Base-by-base conservation (phyloP, 2,113 vertebrate genomes). In the Leptosomus discolor region DNA sequence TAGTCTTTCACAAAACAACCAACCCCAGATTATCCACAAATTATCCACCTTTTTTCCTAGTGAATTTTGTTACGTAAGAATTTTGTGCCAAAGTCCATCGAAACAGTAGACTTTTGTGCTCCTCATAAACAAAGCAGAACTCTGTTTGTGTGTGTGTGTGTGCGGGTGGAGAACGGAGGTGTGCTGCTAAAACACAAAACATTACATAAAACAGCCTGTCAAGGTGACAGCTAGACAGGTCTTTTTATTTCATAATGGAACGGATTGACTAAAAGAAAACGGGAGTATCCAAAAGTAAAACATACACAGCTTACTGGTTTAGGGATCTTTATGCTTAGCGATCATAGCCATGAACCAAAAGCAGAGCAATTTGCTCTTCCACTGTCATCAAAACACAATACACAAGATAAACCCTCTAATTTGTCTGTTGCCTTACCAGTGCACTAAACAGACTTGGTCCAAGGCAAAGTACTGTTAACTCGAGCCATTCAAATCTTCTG, bases 101-200 rank as follows among this genome's bases (percentile, higher is more conserved):
- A 76, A 94, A 61, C 2, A 43, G 18, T 20, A 51, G 36, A 73
- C 37, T 39, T 76, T 5, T 76, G 18, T 30, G 27, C 4, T 23
- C 32, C 36, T n/a, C 7, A 32, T 37, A 58, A 43, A 36, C 26
- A 61, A 93, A 61, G 14, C 2, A 69, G 69, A 88, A 83, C 9
- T 41, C 0, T 17, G 0, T 22, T 5, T 8, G 9, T 26, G 21
- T 36, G 11, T 1, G 6, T 6, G 11, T 12, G 6, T 2, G 9
- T 4, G 5, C 4, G 2, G 15, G 7, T 7, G 15, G 11, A 81
- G n/a, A 74, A 46, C 3, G 5, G 15, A 50, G 30, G 4, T 30
- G 7, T 39, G 37, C 32, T 70, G 12, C 27, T 91, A 71, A 84
- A 95, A 63, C 6, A 37, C 3, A 60, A 77, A 70, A 29, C 1